Percentiles rank a stretch among this genome's conserved stretches.
phyloP scores from a whole-genome alignment of 2,888 invertebrate genomes.

The Lycaena phlaeas region DNA sequence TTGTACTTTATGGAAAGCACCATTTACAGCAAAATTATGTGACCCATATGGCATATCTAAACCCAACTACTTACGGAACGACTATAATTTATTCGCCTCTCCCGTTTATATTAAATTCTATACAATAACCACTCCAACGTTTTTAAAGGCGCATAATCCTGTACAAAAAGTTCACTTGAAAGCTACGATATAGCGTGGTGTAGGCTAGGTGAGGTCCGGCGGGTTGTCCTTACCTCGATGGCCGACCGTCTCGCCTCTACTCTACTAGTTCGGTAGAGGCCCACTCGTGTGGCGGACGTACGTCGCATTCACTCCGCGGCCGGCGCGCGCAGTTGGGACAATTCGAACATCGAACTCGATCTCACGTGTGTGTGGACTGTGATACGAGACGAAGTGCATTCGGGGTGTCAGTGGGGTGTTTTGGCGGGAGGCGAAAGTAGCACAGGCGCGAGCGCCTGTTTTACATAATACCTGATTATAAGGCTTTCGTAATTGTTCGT shows the following conservation, averaged over 20 bases:
- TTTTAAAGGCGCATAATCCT: constrained; percentile 41
- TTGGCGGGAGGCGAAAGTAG: constrained; percentile 48
- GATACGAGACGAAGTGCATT: constrained; percentile 31
- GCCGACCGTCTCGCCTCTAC: constrained; percentile 32
- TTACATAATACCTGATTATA: constrained; percentile 56
- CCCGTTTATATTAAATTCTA: background rate
- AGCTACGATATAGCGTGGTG: constrained; percentile 14
- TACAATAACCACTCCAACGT: constrained; percentile 34
- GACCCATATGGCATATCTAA: background rate
- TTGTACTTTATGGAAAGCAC: background rate
- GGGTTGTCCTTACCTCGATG: constrained; percentile 42
- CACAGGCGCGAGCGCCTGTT: constrained; percentile 21
- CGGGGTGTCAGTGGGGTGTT: constrained; percentile 31
- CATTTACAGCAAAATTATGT: background rate
- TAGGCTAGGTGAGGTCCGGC: constrained; percentile 28
- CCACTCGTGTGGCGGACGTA: constrained; percentile 52
- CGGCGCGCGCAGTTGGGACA: constrained; percentile 40
- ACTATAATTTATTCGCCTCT: constrained; percentile 8
- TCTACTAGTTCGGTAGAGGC: constrained; percentile 57
- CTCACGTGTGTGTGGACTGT: constrained; percentile 39
- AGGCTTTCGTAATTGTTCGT: constrained; percentile 56
- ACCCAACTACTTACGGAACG: background rate
- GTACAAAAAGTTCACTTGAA: constrained; percentile 41
- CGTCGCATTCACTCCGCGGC: constrained; percentile 23
- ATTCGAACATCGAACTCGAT: constrained; percentile 33